These are phyloP conservation scores for Zaprionus camerounensis DNA, from an alignment of 1,140 invertebrate species.

Conservation along the genomic window DNA sequence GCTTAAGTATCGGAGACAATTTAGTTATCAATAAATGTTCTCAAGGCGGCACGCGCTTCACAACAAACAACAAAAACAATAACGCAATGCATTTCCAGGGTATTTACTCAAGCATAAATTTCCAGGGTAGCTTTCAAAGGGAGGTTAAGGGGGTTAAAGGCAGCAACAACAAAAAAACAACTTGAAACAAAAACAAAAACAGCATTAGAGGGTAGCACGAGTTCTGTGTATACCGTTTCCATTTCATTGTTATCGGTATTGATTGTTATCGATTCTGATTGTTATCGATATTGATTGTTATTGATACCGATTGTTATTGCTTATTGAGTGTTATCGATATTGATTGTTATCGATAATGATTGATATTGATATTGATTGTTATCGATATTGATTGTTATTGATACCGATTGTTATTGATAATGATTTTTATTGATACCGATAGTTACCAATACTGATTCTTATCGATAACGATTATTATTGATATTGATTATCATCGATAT, in stretches of 20 bases:
- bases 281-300: too few relatives aligned
- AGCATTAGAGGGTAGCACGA: constrained; percentile 11
- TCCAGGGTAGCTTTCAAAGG: not conserved
- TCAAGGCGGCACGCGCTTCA: constrained; percentile 36
- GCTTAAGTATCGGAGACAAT: not conserved
- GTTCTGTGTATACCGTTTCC: constrained; percentile 24
- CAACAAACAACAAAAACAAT: constrained; percentile 57
- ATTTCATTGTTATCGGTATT: not conserved
- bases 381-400: too few relatives aligned
- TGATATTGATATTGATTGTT: too few relatives aligned
- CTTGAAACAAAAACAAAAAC: constrained; percentile 5
- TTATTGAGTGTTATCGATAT: too few relatives aligned
- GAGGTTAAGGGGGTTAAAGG: not conserved
- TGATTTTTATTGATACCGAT: too few relatives aligned
- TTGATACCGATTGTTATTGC: too few relatives aligned
- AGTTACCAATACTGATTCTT: too few relatives aligned
- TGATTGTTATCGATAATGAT: too few relatives aligned
- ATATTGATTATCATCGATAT: too few relatives aligned
- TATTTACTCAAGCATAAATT: not conserved
- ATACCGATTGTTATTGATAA: too few relatives aligned
- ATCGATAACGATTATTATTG: too few relatives aligned
- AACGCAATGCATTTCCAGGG: constrained; percentile 9
- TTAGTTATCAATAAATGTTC: not conserved
- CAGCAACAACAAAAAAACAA: not conserved
- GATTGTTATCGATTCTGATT: too few relatives aligned